Evolutionary conservation across 2,797 vertebrate species (phyloP).

Genomic region (Malurus leucopterus): DNA sequence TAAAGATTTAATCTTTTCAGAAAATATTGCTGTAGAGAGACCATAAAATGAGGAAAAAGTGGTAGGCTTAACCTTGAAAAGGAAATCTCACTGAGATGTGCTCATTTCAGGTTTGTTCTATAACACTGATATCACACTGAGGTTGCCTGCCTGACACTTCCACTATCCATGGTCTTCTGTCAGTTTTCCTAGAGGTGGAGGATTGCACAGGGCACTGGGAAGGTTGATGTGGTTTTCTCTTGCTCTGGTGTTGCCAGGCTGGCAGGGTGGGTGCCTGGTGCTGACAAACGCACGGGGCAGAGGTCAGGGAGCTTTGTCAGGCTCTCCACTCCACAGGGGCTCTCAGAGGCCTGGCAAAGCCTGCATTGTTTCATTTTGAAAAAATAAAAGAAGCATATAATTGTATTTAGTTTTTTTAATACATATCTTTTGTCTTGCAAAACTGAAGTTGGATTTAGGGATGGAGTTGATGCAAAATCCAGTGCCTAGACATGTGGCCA

Average conservation of each 20-base stretch:
- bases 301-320: not conserved
- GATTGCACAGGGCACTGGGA: not conserved
- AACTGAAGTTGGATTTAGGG: not conserved
- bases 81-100: not conserved
- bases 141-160: not conserved
- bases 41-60: not conserved
- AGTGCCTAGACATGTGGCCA: not conserved
- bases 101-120: not conserved
- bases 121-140: fast-evolving
- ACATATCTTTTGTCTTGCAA: not conserved
- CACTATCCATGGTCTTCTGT: not conserved
- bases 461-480: not conserved
- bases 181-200: not conserved
- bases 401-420: not conserved
- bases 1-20: not conserved
- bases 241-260: not conserved
- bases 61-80: not conserved
- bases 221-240: not conserved
- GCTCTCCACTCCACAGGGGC: no score
- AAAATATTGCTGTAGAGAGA: not conserved
- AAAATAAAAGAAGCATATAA: not conserved
- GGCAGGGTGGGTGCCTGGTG: not conserved
- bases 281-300: not conserved
- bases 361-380: not conserved
- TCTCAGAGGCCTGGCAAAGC: not conserved